Conservation (phyloP, 2,888 invertebrate genomes). For the Lycophotia porphyrea region DNA sequence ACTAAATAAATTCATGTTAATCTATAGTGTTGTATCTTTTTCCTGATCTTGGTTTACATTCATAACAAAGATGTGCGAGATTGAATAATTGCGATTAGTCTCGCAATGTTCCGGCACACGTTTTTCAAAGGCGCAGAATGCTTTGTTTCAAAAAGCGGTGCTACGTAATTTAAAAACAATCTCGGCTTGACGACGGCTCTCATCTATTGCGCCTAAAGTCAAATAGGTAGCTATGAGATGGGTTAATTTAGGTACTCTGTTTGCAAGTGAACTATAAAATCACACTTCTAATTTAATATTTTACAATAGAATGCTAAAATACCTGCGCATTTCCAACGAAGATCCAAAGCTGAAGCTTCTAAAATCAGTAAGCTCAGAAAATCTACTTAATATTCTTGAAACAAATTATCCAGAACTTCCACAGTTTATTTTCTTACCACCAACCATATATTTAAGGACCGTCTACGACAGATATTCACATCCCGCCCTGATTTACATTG, state of each 20-base stretch:
- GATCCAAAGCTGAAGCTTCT: neutral
- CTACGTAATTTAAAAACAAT: constrained; percentile 4
- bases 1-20: constrained; percentile 89
- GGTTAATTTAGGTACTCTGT: neutral
- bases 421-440: neutral
- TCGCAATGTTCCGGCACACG: constrained; percentile 53
- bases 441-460: neutral
- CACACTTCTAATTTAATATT: too few species aligned
- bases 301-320: too few species aligned
- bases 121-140: constrained; percentile 32
- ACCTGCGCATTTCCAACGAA: too few species aligned
- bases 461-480: neutral
- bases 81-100: constrained; percentile 60
- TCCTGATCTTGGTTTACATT: constrained; percentile 45
- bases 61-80: constrained; percentile 35
- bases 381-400: neutral
- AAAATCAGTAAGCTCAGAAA: neutral
- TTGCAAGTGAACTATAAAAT: neutral
- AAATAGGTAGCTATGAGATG: neutral
- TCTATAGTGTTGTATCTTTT: constrained; percentile 74
- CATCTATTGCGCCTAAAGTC: neutral
- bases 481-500: constrained; percentile 10
- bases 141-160: constrained; percentile 48
- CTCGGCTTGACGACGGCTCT: constrained; percentile 24
- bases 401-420: neutral